These are phyloP conservation scores for Agrotis ipsilon DNA, from an alignment of 2,888 invertebrate species.

Conservation along the genomic window DNA sequence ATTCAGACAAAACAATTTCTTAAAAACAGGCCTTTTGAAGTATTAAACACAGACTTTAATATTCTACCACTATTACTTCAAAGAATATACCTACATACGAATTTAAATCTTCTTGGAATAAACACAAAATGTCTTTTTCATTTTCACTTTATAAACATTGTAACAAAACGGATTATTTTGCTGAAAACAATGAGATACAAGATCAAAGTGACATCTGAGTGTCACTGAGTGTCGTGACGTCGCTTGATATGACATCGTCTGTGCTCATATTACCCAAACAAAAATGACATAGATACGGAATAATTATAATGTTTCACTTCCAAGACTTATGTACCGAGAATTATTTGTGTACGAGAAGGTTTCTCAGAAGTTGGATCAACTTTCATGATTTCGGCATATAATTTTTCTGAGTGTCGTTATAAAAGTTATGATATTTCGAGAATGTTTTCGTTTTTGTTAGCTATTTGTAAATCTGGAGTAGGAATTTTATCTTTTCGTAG, in stretches of 20 bases:
- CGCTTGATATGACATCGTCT: slow-evolving; percentile 50
- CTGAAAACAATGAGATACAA: slow-evolving; percentile 45
- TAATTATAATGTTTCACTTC: slow-evolving; percentile 58
- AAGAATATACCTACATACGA: background rate
- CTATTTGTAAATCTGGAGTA: no score
- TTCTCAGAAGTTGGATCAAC: slow-evolving; percentile 3
- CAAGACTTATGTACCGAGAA: slow-evolving; percentile 50
- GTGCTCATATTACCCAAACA: slow-evolving; percentile 37
- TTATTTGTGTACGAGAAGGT: slow-evolving; percentile 33
- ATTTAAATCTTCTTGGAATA: background rate
- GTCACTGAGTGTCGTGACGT: slow-evolving; percentile 53
- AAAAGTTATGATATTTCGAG: background rate
- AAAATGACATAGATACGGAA: slow-evolving; percentile 39
- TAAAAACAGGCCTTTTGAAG: background rate
- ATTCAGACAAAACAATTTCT: background rate
- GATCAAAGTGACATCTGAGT: slow-evolving; percentile 55
- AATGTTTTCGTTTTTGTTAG: no score
- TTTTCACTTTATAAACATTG: background rate
- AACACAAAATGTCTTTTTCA: background rate
- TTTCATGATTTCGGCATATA: background rate
- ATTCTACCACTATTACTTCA: background rate
- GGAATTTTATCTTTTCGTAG: no score
- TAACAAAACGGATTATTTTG: slow-evolving; percentile 8
- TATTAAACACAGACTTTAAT: background rate
- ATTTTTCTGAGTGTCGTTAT: background rate